phyloP scores from a whole-genome alignment of 2,797 vertebrate species.

The Mormyrops attenuatus region DNA sequence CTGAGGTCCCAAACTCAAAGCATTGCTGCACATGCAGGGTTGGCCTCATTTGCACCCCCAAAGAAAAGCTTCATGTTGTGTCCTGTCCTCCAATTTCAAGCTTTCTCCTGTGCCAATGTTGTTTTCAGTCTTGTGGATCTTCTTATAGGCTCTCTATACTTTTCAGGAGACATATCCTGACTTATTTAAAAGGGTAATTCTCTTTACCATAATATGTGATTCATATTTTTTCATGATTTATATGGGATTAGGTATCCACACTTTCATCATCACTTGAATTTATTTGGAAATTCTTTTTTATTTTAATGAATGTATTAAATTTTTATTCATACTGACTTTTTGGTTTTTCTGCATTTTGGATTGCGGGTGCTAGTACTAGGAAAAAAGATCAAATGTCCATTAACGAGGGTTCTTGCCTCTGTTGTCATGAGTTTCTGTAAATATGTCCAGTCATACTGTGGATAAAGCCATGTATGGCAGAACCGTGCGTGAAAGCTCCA shows the following conservation, averaged over 20 bases:
- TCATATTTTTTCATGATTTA: background rate
- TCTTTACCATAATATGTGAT: background rate
- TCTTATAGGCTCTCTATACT: background rate
- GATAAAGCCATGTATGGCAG: background rate
- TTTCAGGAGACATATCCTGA: background rate
- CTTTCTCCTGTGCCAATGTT: too few species aligned
- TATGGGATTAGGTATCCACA: background rate
- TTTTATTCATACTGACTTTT: background rate
- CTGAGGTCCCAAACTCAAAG: too few species aligned
- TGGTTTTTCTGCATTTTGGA: background rate
- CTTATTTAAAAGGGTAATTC: background rate
- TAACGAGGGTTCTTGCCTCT: background rate
- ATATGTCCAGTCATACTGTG: background rate
- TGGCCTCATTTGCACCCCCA: too few species aligned
- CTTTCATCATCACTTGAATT: background rate
- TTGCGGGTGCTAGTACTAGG: background rate
- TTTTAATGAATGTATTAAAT: background rate
- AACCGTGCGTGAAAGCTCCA: background rate
- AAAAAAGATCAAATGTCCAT: background rate
- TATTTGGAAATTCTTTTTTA: background rate
- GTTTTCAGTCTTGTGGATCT: background rate
- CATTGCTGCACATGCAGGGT: background rate
- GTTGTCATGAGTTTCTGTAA: too few species aligned
- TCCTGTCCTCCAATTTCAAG: background rate
- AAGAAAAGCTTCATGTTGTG: background rate